Base-by-base conservation (phyloP, 1,140 invertebrate genomes). In the Aporrectodea caliginosa region DNA sequence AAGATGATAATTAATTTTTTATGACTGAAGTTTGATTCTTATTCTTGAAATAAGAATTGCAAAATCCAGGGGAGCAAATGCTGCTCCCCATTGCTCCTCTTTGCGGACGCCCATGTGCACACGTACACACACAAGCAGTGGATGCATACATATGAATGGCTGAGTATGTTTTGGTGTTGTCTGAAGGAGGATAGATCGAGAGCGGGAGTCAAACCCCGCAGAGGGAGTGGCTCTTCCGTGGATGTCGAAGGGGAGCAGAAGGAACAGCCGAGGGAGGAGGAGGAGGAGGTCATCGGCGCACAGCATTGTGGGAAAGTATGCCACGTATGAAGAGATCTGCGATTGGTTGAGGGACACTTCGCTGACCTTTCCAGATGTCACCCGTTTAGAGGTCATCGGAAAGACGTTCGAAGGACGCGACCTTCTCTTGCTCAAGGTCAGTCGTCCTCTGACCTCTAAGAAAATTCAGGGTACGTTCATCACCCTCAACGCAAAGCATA, bases 341-440 rank as follows among this genome's bases (percentile, higher is more conserved):
- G 70, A 32, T 72, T 72, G 70, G 70, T 29, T 72, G 70, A 12
- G 14, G 6, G 70, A 72, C n/a, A 2, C 27, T 27, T 2, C 6
- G 27, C 70, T 2, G 31, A 72, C 2, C 6, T 72, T 72, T 72
- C 31, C 70, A 14, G n/a, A 27, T 29, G 2, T 72, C 31, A 27
- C 31, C 70, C 2, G 27, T 2, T 6, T 72, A 2, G 27, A 72
- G 31, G n/a, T 32, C 43, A 82, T 84, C 34, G 84, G 84, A 1
- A 74, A 78, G 0, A 79, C 82, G 1, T 83, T 81, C 71, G 82
- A 85, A 81, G 83, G 83, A 16, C 68, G 84, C 2, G 70, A 74
- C 30, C 82, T 84, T 0, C 81, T 81, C 27, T 81, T 82, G 74
- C 35, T 85, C 12, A 83, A 81, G 81, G 84, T 84, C 68, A 74